Base-by-base conservation (phyloP, 1,140 invertebrate species). In the Macrotrachela quadricornifera region DNA sequence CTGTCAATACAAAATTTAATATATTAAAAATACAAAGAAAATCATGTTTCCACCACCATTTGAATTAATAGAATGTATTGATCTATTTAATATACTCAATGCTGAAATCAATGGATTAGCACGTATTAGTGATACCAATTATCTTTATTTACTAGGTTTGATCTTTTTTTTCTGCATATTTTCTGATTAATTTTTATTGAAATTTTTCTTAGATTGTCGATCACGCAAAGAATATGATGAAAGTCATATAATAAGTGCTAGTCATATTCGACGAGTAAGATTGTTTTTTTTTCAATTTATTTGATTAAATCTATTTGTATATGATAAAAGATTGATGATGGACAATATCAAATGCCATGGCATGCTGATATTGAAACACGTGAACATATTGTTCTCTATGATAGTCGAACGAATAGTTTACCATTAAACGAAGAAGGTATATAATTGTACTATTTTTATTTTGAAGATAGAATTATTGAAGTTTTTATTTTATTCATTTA, bases 311-410 rank as follows among this genome's bases (percentile, higher is more conserved):
- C n/a, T n/a, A n/a, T n/a, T n/a, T n/a, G n/a, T n/a, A n/a, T n/a
- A n/a, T n/a, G n/a, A n/a, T n/a, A n/a, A 57, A 46, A 52, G 38
- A 53, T 59, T 60, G 8, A 30, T 43, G 62, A 59, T 11, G 48
- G 21, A 30, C 21, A 59, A 18, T 67, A 63, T 57, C 57, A 60
- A 47, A 58, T 67, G 9, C 66, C 66, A 15, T 69, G 67, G 60
- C 66, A 68, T 62, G 61, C 62, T 36, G 68, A 69, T 50, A 53
- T 70, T 37, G 66, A 70, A 54, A 66, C 66, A 54, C 66, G 68
- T 59, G 59, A 64, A 50, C 61, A 64, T 56, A 60, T 69, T 44
- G 60, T 70, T 10, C 62, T 69, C 0, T 70, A 70, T 61, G 68
- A 70, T 56, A 63, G 64, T 50, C 69, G 65, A 48, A 64, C 65